Evolutionary conservation across 2,113 vertebrate genomes (phyloP).

Genomic region (Epinephelus cyanopodus): DNA sequence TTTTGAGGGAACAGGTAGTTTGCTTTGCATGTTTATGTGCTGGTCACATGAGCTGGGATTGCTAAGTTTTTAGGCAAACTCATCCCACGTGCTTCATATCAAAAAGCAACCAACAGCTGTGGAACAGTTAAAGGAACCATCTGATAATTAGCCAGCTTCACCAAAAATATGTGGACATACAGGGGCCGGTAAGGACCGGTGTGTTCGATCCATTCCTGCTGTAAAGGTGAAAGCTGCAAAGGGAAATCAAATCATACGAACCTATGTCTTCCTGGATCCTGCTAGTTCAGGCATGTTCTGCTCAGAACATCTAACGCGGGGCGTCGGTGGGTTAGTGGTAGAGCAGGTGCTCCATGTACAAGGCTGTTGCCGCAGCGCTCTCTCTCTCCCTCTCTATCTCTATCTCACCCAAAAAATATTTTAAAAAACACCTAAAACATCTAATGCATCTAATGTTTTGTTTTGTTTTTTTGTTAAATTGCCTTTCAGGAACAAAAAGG

Average conservation of each 20-base stretch:
- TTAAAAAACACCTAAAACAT: too few relatives aligned
- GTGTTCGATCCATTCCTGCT: not conserved
- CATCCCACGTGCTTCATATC: not conserved
- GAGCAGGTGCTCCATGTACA: too few relatives aligned
- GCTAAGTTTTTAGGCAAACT: not conserved
- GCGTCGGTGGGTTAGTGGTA: too few relatives aligned
- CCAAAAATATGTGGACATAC: not conserved
- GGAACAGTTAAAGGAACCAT: not conserved
- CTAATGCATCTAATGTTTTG: too few relatives aligned
- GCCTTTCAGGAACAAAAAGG: too few relatives aligned
- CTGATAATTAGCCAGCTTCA: too few relatives aligned
- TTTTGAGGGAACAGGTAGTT: not conserved
- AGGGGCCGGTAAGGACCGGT: not conserved
- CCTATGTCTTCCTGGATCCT: not conserved
- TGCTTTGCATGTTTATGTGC: not conserved
- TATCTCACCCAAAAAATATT: too few relatives aligned
- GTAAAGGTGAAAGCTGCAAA: not conserved
- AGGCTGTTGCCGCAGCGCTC: too few relatives aligned
- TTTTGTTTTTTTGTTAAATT: too few relatives aligned
- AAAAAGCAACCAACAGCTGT: not conserved
- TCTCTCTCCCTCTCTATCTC: too few relatives aligned
- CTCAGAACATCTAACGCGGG: not conserved
- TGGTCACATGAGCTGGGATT: not conserved
- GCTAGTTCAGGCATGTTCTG: too few relatives aligned
- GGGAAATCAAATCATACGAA: not conserved